phyloP scores from a whole-genome alignment of 1,140 invertebrate genomes.

The Cydia fagiglandana region DNA sequence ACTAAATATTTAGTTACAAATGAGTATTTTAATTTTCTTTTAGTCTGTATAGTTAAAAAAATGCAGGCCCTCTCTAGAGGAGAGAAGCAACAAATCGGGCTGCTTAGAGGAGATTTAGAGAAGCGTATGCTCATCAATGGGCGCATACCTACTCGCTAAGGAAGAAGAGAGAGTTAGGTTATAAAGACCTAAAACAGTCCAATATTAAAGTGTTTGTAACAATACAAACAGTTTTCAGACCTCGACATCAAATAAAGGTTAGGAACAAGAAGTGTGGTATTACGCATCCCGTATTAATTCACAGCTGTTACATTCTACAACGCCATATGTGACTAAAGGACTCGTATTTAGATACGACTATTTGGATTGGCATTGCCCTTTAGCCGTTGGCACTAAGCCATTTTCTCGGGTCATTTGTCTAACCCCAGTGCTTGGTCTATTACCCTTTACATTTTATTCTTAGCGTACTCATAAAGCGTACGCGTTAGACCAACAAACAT shows the following conservation, averaged over 20 bases:
- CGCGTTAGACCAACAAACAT: background rate
- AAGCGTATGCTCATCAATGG: too few species aligned
- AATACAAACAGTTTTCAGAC: background rate
- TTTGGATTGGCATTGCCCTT: background rate
- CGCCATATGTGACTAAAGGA: background rate
- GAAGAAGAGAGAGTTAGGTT: too few species aligned
- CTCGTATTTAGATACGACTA: background rate
- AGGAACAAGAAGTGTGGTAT: background rate
- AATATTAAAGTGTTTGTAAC: background rate
- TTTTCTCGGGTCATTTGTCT: conserved; percentile 18
- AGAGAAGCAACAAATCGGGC: too few species aligned
- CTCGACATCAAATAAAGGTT: background rate
- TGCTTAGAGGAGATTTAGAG: too few species aligned
- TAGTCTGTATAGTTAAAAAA: too few species aligned
- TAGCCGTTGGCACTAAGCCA: conserved; percentile 11
- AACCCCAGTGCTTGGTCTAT: background rate
- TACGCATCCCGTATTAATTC: background rate
- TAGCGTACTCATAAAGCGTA: background rate
- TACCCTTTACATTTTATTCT: background rate
- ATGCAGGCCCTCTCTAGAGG: too few species aligned
- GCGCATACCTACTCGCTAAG: too few species aligned
- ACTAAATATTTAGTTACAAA: too few species aligned
- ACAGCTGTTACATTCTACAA: background rate
- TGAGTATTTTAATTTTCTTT: too few species aligned
- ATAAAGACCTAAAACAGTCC: too few species aligned